Conservation (phyloP, 2,113 vertebrate genomes). For the Thamnophis sirtalis region DNA sequence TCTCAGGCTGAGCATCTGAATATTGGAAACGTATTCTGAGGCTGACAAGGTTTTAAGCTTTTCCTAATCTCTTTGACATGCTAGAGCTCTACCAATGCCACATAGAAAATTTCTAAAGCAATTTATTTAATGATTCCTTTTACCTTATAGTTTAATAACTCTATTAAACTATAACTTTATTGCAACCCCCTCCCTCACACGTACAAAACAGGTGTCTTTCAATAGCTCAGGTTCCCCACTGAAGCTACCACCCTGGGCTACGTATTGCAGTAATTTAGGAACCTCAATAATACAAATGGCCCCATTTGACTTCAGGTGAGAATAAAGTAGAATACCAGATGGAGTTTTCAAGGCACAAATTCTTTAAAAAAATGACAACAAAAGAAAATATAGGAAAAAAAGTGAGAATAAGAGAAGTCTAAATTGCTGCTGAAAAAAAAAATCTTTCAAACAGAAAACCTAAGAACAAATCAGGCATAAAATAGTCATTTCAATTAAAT, state of each 20-base stretch:
- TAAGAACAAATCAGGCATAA: neutral
- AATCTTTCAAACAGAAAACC: neutral
- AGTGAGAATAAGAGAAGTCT: neutral
- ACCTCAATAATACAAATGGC: slow-evolving; percentile 17
- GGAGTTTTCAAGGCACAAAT: slow-evolving; percentile 32
- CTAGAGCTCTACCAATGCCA: slow-evolving; percentile 37
- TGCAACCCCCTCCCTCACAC: neutral
- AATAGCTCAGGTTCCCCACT: slow-evolving; percentile 14
- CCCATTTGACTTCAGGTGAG: slow-evolving; percentile 48
- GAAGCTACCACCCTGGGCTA: neutral
- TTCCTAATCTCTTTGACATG: slow-evolving; percentile 38
- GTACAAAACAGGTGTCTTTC: slow-evolving; percentile 18
- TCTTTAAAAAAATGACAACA: slow-evolving; percentile 10
- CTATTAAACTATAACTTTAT: slow-evolving; percentile 59
- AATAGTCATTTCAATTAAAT: neutral
- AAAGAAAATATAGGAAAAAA: neutral
- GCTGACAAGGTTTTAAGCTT: slow-evolving; percentile 38
- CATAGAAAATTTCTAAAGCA: slow-evolving; percentile 42
- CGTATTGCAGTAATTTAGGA: slow-evolving; percentile 9
- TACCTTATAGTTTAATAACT: slow-evolving; percentile 48
- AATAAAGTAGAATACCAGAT: slow-evolving; percentile 44
- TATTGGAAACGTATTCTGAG: slow-evolving; percentile 25
- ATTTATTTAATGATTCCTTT: slow-evolving; percentile 35
- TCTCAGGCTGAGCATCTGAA: neutral
- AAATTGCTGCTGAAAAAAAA: neutral